Base-by-base conservation (phyloP, 2,888 invertebrate species). In the Drosophila anomelani region DNA sequence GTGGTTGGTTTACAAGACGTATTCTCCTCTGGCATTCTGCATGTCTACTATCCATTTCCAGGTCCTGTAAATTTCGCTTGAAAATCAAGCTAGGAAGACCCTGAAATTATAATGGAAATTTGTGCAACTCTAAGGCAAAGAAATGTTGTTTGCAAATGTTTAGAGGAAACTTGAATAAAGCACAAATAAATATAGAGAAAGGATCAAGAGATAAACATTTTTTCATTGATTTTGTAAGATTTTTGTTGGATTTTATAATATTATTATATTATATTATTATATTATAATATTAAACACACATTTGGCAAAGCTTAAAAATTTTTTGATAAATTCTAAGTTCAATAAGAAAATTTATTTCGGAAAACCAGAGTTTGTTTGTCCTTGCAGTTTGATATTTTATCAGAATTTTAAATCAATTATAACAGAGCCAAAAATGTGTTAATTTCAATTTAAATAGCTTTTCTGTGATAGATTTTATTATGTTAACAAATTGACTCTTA, bases 51-150 rank as follows among this genome's bases (percentile, higher is more conserved):
- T 29, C 29, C 9, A 34, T 49, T n/a, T 34, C 2, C 23, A 23
- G 32, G 4, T 36, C 1, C 8, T n/a, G 34, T 20, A 4, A 23
- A 23, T 34, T 39, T 63, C 1, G 3, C 9, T n/a, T 23, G n/a
- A 23, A 36, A 23, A n/a, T 41, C 20, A 15, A 32, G n/a, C 9
- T 38, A 20, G 5, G 15, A 13, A 13, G n/a, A 23, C 23, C 23
- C 29, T 38, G 15, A 32, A 49, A 66, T 46, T 49, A 41, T 6
- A 13, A 12, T 8, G 44, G 47, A 58, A 53, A 62, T 61, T 54
- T 69, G 53, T 23, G 53, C 39, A 72, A 68, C 84, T 87, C 75
- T 68, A 77, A 79, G 81, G 74, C 80, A 88, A 82, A 82, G n/a
- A 88, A 79, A 85, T 82, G 66, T 66, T 70, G 63, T 77, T 77